Evolutionary conservation across 2,888 invertebrate genomes (phyloP), one percentile per base, ranked within the genome.

Genomic region (Epirrhoe tristata): DNA sequence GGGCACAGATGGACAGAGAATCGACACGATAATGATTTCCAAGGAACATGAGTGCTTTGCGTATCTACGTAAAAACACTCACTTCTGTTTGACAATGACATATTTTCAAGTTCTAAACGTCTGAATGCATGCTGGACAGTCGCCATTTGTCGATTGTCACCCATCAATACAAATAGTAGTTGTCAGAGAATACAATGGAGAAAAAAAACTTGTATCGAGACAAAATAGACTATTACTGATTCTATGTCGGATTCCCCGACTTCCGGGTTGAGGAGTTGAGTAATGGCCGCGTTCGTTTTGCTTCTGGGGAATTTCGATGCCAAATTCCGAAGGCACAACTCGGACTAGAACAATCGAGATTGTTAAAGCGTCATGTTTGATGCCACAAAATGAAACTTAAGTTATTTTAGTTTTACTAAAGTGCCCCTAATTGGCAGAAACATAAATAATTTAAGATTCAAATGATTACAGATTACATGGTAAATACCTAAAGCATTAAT

Each of bases 121-220:
- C 52, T 56, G 62, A 70, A 65, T n/a, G n/a, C n/a, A 70, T 66
- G 65, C 67, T 67, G 76, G 83, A 81, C 82, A 80, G 77, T 67
- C 72, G 74, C 77, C 80, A 86, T 86, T 85, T 82, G 81, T 86
- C 78, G 77, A 63, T 59, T 59, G 59, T 54, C 58, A 34, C 36
- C 74, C 77, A 77, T 82, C 81, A 80, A 78, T 80, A 81, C 82
- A 81, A 80, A 84, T 89, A 72, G 67, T 65, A 58, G 67, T 66
- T 69, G 70, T 72, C 63, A 58, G 53, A 69, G 70, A 75, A 78
- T 74, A 83, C 84, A 84, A 84, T 84, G 76, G 78, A 69, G 64
- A 74, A 74, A 83, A 43, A 81, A 81, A 80, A 77, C 69, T 63
- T 69, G 62, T 70, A 74, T 70, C 70, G 73, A 59, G 64, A 54